A percentile compares a stretch with the other conserved stretches of the same genome.
These are phyloP conservation scores for Podocnemis expansa DNA, from an alignment of 2,113 vertebrate species.

Conservation along the genomic window DNA sequence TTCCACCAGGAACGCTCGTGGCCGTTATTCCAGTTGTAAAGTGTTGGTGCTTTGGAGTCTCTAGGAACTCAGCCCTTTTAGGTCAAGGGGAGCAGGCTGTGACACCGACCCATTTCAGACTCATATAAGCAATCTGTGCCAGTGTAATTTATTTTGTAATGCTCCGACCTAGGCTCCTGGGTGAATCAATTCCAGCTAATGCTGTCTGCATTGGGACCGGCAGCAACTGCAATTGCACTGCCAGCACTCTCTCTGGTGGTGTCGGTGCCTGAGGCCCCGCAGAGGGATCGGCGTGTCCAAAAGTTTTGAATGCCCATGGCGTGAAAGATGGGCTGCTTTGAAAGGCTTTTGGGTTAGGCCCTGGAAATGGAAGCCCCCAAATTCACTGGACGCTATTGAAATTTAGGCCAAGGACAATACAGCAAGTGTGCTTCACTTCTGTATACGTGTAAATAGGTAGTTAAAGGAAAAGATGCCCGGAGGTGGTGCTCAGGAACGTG, in stretches of 20 bases:
- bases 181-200: not conserved
- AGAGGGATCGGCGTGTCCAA: not conserved
- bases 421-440: not conserved
- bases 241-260: not conserved
- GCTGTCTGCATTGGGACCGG: not conserved
- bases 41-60: not conserved
- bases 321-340: not conserved
- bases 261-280: not conserved
- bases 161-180: not conserved
- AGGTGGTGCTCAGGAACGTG: not conserved
- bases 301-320: not conserved
- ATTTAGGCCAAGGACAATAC: not conserved
- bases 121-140: not conserved
- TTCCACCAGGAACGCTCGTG: not conserved
- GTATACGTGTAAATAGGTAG: not conserved
- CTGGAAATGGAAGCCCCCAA: not conserved
- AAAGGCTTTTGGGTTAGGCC: rapidly evolving
- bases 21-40: not conserved
- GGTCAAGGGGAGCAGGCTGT: not conserved
- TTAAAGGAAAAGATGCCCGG: not conserved
- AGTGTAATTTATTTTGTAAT: not conserved
- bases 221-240: not conserved
- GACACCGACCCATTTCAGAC: not conserved
- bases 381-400: rapidly evolving
- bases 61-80: not conserved